Percentiles rank a stretch among this genome's conserved stretches.
Evolutionary conservation across 1,140 invertebrate genomes (phyloP).

Genomic region (Cherax destructor): DNA sequence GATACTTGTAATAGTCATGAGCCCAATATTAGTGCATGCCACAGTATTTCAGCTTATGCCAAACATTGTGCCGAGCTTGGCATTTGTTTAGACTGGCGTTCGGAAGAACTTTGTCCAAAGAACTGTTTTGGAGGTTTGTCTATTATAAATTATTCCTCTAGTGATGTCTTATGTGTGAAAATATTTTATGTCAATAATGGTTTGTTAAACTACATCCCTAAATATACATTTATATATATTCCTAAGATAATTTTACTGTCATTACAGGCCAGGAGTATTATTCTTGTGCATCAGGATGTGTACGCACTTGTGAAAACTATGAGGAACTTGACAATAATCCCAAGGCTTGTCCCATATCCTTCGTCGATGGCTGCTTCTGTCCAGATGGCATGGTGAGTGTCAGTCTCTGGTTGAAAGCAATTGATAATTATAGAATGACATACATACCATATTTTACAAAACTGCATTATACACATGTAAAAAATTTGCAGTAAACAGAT

Average conservation of each 20-base stretch:
- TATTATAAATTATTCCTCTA: not conserved
- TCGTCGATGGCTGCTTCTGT: conserved; percentile 89
- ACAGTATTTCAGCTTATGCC: conserved; percentile 83
- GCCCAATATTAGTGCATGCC: conserved; percentile 78
- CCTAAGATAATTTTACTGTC: too few relatives aligned
- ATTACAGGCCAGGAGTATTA: conserved; percentile 80
- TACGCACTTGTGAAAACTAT: conserved; percentile 81
- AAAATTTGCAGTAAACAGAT: too few relatives aligned
- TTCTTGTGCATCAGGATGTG: conserved; percentile 82
- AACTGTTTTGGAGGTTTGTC: conserved; percentile 76
- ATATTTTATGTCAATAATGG: too few relatives aligned
- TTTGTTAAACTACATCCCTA: too few relatives aligned
- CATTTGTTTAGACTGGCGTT: conserved; percentile 84
- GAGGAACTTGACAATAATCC: conserved; percentile 73
- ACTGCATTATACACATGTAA: too few relatives aligned
- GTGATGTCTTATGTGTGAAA: too few relatives aligned
- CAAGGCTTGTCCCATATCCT: conserved; percentile 72
- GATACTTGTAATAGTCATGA: conserved; percentile 79
- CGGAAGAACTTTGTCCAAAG: conserved; percentile 80
- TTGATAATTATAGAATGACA: too few relatives aligned
- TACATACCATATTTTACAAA: too few relatives aligned
- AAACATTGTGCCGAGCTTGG: conserved; percentile 82
- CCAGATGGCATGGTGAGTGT: conserved; percentile 80
- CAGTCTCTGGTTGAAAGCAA: too few relatives aligned
- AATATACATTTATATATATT: too few relatives aligned